Conservation (phyloP, 2,113 vertebrate species). For the Euleptes europaea region DNA sequence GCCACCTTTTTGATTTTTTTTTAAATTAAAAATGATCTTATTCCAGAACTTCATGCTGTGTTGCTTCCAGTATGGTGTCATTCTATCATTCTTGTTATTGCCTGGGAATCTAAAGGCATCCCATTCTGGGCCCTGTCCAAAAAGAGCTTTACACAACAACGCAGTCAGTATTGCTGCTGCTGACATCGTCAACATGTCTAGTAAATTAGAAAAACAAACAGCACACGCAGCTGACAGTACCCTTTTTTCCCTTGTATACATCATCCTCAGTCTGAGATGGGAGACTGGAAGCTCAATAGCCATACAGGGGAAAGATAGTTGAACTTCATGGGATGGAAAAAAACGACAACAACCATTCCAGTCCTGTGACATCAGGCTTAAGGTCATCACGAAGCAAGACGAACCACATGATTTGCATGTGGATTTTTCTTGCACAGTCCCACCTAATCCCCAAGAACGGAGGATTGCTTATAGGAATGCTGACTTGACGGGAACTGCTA, state of each 20-base stretch:
- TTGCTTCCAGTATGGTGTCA: neutral
- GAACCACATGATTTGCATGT: slow-evolving; percentile 14
- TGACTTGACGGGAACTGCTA: slow-evolving; percentile 41
- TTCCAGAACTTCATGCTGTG: too few species aligned
- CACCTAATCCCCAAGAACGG: slow-evolving; percentile 9
- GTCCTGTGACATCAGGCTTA: neutral
- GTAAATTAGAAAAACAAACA: neutral
- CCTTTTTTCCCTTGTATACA: slow-evolving; percentile 41
- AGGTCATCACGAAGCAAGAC: neutral
- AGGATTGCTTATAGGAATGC: slow-evolving; percentile 32
- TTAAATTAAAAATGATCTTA: too few species aligned
- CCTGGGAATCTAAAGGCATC: neutral
- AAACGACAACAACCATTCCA: neutral
- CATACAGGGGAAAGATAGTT: slow-evolving; percentile 38
- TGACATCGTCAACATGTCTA: neutral
- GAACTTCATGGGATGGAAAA: neutral
- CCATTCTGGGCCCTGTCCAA: slow-evolving; percentile 38
- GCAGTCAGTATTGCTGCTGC: neutral
- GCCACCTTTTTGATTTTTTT: too few species aligned
- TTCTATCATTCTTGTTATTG: neutral
- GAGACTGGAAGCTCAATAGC: slow-evolving; percentile 27
- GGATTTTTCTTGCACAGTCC: slow-evolving; percentile 31
- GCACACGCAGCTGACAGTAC: slow-evolving; percentile 30
- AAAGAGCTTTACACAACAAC: slow-evolving; percentile 28
- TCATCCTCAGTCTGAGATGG: slow-evolving; percentile 47